These are phyloP conservation scores for Illadopsis cleaveri DNA, from an alignment of 2,113 vertebrate species.

Conservation along the genomic window DNA sequence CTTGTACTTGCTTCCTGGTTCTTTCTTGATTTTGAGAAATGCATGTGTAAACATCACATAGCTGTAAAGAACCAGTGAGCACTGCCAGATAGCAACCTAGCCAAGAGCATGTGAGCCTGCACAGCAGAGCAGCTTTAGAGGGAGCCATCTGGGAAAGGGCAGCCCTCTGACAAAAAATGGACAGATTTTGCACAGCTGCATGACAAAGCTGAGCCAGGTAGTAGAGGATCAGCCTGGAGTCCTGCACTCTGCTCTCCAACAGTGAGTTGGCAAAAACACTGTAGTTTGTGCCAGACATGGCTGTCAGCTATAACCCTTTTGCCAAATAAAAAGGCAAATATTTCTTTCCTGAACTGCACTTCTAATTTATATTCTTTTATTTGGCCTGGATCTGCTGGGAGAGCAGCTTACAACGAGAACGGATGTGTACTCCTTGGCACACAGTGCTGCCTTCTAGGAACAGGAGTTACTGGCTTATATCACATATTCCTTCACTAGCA, in stretches of 20 bases:
- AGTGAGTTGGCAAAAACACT: background rate
- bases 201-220: background rate
- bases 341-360: background rate
- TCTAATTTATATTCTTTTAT: background rate
- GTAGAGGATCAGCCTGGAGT: background rate
- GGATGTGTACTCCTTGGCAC: background rate
- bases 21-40: background rate
- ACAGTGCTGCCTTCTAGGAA: slow-evolving; percentile 28
- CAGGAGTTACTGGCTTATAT: background rate
- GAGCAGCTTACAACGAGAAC: background rate
- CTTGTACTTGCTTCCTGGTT: background rate
- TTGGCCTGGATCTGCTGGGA: background rate
- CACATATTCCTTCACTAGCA: background rate
- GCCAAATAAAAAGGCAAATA: background rate
- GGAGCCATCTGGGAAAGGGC: background rate
- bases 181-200: background rate
- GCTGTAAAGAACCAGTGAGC: background rate
- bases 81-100: background rate
- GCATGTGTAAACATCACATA: fast-evolving
- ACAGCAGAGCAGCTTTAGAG: background rate
- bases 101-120: background rate
- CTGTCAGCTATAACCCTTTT: background rate
- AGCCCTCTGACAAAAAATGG: background rate
- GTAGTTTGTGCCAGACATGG: background rate
- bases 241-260: background rate